phyloP scores from a whole-genome alignment of 2,113 vertebrate species.

The Cranoglanis bouderius region DNA sequence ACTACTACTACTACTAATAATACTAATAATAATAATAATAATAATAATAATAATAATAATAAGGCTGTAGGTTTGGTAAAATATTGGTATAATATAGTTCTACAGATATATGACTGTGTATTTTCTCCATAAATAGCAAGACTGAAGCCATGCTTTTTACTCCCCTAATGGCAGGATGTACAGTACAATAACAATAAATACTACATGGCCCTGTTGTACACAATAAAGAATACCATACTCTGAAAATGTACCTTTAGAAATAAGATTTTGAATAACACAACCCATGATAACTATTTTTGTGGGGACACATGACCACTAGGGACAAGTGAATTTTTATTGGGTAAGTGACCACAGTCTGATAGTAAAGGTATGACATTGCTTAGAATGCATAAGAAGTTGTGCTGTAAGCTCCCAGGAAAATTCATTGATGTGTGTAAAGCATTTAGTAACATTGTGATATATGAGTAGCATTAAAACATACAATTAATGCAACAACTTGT shows the following conservation, averaged over 20 bases:
- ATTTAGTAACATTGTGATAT: background rate
- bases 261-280: background rate
- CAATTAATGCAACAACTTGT: background rate
- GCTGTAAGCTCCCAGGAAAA: background rate
- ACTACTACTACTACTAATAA: background rate
- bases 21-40: background rate
- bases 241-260: background rate
- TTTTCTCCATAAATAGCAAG: background rate
- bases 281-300: background rate
- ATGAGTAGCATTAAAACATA: background rate
- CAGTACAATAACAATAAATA: slow-evolving; percentile 1
- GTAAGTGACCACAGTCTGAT: background rate
- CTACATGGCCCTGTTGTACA: background rate
- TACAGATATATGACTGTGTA: background rate
- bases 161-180: background rate
- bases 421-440: background rate
- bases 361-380: background rate
- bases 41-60: background rate
- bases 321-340: background rate
- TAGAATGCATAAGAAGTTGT: background rate
- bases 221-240: background rate
- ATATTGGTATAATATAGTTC: background rate
- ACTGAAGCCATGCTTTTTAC: background rate
- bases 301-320: background rate
- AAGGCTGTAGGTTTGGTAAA: background rate